Base-by-base conservation (phyloP, 2,888 invertebrate genomes). In the Melieria crassipennis region DNA sequence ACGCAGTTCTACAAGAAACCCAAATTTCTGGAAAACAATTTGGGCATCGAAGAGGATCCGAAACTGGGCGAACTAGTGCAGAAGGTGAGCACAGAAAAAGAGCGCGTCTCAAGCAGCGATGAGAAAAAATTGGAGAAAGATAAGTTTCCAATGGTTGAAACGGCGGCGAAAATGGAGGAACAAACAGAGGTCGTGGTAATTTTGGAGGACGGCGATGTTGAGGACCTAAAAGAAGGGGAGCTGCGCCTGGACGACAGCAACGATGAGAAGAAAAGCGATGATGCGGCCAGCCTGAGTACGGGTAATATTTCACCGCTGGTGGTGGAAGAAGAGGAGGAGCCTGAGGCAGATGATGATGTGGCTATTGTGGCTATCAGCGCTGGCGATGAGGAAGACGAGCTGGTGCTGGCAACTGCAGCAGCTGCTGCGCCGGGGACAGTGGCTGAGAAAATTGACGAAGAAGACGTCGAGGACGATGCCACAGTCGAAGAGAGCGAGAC, bases 1-100 rank as follows among this genome's bases (percentile, higher is more conserved):
- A 86, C 87, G n/a, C 84, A 85, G 74, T 87, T 87, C 70, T 87
- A 87, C 71, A 87, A 87, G 73, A 86, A 87, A 72, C 85, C 87
- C 5, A 83, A 86, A 72, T 87, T 87, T 71, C 75, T 87, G 43
- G 87, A 86, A 75, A 87, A 87, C 71, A 87, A 87, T 75, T 75
- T 86, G 70, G 87, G 87, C 43, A 87, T 87, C 63, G 87, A 87
- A 70, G 82, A 87, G 72, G 87, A 87, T 79, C 87, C 87, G 0
- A 86, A 87, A 73, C 71, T 87, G 55, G 86, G 87, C 6, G 87
- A 85, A 74, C 86, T 87, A 69, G 85, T 87, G 0, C 87, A 87
- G 73, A 84, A 81, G 55, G 83, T 76, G 4, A 78, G 77, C 64
- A 79, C 71, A 10, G 75, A 67, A 55, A 71, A 71, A 7, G 77